Percentiles rank a stretch among this genome's conserved stretches.
Conservation (phyloP, 2,113 vertebrate genomes). For the Phrynocephalus versicolor region DNA sequence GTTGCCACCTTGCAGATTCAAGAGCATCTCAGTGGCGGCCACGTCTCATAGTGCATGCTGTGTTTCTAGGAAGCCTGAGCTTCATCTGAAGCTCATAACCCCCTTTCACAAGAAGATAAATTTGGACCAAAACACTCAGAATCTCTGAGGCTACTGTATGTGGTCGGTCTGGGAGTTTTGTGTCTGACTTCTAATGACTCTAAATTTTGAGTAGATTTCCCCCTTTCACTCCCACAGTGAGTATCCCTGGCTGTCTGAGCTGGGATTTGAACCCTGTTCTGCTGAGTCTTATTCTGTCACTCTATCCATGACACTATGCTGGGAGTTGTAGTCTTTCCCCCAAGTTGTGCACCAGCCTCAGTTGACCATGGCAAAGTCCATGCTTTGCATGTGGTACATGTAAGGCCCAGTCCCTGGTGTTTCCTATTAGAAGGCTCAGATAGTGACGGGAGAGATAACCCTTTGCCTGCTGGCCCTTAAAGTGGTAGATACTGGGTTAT, state of each 20-base stretch:
- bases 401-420: not conserved
- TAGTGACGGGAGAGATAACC: not conserved
- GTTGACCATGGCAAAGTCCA: not conserved
- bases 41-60: not conserved
- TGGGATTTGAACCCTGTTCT: no score
- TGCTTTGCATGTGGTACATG: not conserved
- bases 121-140: not conserved
- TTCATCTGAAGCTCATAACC: not conserved
- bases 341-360: no score
- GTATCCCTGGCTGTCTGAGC: no score
- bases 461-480: not conserved
- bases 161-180: no score
- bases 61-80: not conserved
- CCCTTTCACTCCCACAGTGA: no score
- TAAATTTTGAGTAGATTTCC: no score
- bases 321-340: no score
- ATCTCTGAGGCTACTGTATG: no score
- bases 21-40: not conserved
- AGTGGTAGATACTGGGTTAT: not conserved
- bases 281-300: no score
- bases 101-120: not conserved
- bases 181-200: no score
- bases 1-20: not conserved
- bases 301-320: no score
- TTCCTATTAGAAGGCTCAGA: not conserved